A percentile compares a stretch with the other conserved stretches of the same genome.
phyloP scores from a whole-genome alignment of 1,140 invertebrate species.

The Nymphalis io region DNA sequence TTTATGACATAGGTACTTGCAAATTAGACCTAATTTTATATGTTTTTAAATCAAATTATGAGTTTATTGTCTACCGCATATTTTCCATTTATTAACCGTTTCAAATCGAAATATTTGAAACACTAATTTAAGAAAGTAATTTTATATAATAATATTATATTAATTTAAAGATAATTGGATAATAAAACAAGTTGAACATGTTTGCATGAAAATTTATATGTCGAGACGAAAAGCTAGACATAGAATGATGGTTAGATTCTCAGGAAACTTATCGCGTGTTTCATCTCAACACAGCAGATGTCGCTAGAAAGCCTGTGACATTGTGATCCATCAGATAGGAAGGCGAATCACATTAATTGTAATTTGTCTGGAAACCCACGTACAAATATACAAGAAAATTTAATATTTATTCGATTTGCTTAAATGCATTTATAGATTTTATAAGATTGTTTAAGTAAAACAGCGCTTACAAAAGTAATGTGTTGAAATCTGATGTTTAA shows the following conservation, averaged over 20 bases:
- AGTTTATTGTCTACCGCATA: too few relatives aligned
- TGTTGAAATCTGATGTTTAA: too few relatives aligned
- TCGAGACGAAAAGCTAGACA: slow-evolving; percentile 38
- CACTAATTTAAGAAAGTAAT: not conserved
- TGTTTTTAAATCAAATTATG: too few relatives aligned
- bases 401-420: not conserved
- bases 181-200: slow-evolving; percentile 1
- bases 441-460: too few relatives aligned
- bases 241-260: slow-evolving; percentile 52
- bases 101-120: too few relatives aligned
- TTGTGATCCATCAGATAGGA: slow-evolving; percentile 38
- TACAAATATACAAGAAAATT: not conserved
- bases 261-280: slow-evolving; percentile 53
- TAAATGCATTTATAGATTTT: too few relatives aligned
- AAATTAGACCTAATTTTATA: too few relatives aligned
- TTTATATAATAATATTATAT: not conserved
- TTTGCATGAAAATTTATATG: slow-evolving; percentile 19
- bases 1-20: too few relatives aligned
- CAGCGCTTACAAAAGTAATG: too few relatives aligned
- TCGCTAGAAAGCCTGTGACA: slow-evolving; percentile 59
- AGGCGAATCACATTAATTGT: slow-evolving; percentile 50
- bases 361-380: slow-evolving; percentile 16
- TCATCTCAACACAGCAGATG: slow-evolving; percentile 56
- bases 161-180: slow-evolving; percentile 6
- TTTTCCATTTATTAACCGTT: too few relatives aligned